phyloP scores from a whole-genome alignment of 2,797 vertebrate genomes.

The Pampus argenteus region DNA sequence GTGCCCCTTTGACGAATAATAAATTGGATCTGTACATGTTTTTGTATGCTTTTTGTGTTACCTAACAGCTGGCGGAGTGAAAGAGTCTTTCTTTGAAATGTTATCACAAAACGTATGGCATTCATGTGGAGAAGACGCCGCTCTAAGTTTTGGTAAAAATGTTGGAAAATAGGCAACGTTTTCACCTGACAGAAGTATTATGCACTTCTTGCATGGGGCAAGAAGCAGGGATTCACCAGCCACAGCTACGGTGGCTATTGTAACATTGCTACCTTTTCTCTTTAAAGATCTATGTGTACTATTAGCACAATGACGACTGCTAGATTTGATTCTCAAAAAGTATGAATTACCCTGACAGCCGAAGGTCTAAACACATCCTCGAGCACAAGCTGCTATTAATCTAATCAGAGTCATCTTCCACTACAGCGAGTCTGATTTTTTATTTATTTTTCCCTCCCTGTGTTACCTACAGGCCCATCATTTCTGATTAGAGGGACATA shows the following conservation, averaged over 20 bases:
- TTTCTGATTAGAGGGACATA: constrained; percentile 61
- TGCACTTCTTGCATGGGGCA: constrained; percentile 31
- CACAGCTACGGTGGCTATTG: not conserved
- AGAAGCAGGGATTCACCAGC: not conserved
- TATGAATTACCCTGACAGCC: constrained; percentile 37
- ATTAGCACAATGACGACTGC: constrained; percentile 21
- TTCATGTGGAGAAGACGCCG: not conserved
- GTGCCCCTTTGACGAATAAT: not conserved
- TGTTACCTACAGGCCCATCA: constrained; percentile 47
- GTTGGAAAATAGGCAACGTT: not conserved
- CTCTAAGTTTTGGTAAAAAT: constrained; percentile 25
- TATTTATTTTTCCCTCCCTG: not conserved
- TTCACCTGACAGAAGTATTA: constrained; percentile 22
- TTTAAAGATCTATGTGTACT: not conserved
- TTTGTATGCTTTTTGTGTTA: not conserved
- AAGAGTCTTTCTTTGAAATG: constrained; percentile 7
- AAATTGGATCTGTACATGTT: not conserved
- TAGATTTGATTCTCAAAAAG: constrained; percentile 39
- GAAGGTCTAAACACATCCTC: constrained; percentile 45
- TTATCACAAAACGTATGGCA: not conserved
- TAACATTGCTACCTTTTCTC: not conserved
- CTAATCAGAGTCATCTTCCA: constrained; percentile 56
- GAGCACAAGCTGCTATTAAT: constrained; percentile 43
- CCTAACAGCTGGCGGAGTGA: not conserved
- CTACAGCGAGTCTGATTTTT: constrained; percentile 16